Conservation (phyloP, 2,797 vertebrate genomes). For the Cryptoprocta ferox region DNA sequence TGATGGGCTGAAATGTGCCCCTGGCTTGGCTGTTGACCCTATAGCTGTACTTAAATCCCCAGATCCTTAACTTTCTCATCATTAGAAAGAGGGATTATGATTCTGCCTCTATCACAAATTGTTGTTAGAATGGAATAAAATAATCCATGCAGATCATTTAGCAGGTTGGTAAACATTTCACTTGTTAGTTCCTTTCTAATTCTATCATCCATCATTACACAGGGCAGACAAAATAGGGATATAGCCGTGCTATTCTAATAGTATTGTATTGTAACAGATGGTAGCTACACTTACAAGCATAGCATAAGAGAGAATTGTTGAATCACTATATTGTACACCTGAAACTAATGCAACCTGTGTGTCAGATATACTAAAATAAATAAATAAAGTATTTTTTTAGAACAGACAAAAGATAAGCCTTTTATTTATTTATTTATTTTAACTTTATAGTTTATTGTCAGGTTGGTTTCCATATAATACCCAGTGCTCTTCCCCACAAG, state of each 20-base stretch:
- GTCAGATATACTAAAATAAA: not conserved
- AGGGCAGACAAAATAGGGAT: not conserved
- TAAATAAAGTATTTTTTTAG: not conserved
- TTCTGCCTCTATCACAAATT: not conserved
- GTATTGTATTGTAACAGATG: not conserved
- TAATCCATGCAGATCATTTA: not conserved
- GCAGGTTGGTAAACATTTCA: not conserved
- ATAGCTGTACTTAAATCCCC: not conserved
- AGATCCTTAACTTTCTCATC: not conserved
- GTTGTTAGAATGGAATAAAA: not conserved
- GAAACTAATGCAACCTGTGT: not conserved
- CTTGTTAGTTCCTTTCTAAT: conserved; percentile 13
- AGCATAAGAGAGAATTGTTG: not conserved
- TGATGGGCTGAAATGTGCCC: not conserved
- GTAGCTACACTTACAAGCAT: not conserved
- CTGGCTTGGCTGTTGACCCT: not conserved
- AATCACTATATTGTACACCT: not conserved
- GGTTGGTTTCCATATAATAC: too few species aligned
- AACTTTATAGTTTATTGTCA: too few species aligned
- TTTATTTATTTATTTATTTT: too few species aligned
- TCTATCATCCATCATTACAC: not conserved
- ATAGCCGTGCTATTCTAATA: not conserved
- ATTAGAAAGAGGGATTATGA: not conserved
- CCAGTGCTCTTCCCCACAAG: too few species aligned
- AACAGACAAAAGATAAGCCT: not conserved